Evolutionary conservation across 2,797 vertebrate genomes (phyloP), one percentile per base, ranked within the genome.

Genomic region (Cirrhinus mrigala): DNA sequence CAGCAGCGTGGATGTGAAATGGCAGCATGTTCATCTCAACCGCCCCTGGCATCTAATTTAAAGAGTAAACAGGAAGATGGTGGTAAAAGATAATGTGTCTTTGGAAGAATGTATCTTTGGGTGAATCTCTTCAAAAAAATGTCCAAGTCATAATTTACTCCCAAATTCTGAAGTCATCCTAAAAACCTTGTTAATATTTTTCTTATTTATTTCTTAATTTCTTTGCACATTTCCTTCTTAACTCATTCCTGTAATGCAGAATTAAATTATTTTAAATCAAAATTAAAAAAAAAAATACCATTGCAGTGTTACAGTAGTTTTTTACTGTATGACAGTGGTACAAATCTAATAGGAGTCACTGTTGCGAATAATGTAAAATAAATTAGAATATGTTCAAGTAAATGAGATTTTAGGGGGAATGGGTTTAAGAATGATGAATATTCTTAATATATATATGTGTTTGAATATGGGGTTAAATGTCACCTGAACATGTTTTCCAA

Each of bases 301-400:
- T 62, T 44, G 8, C 56, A 46, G 37, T 27, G 10, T 78, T 78
- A 78, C 76, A 62, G 76, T 78, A 46, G 27, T 60, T 12, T n/a
- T 78, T 46, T 78, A 62, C 56, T 78, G 76, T 78, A 78, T 60
- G 46, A 27, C 76, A n/a, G n/a, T 44, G n/a, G 9, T 27, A 18
- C 8, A 60, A 11, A 60, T 60, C 14, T 44, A 44, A 24, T 60
- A 2, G 33, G 54, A n/a, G 5, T 18, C 33, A 3, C 14, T 1
- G 15, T 58, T 58, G 54, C 40, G 20, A 9, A 54, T 22, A 54
- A 75, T 73, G 14, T 15, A 50, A 73, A 73, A 3, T 6, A 71
- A 24, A 71, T n/a, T 44, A 12, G 7, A 68, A 20, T 44, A 54
- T 20, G 8, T 58, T 58, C 14, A 27, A 29, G 27, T 29, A 15